A percentile compares a stretch with the other conserved stretches of the same genome.
Conservation (phyloP, 1,140 invertebrate genomes). For the Brachionus manjavacas region DNA sequence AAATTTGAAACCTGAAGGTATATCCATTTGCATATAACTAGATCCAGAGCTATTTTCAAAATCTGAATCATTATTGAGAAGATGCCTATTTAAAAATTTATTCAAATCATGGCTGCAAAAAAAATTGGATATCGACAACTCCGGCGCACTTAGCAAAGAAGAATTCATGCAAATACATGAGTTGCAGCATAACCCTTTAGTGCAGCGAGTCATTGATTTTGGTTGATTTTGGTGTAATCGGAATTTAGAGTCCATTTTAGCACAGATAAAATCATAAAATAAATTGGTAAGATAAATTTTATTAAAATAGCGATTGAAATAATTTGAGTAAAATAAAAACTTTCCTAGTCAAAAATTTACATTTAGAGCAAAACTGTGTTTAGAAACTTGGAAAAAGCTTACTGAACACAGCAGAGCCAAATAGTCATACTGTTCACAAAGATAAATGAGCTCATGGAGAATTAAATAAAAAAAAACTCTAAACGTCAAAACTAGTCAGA, state of each 20-base stretch:
- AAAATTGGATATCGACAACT: constrained; percentile 94
- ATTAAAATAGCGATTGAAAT: neutral
- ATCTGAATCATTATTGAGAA: too few species aligned
- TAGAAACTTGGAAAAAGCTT: neutral
- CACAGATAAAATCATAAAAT: too few species aligned
- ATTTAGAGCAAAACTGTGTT: neutral
- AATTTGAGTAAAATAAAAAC: neutral
- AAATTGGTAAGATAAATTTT: neutral
- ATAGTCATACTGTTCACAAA: neutral
- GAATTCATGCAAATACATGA: constrained; percentile 98
- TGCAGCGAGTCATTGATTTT: constrained; percentile 97
- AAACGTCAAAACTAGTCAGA: neutral
- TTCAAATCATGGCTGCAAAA: too few species aligned
- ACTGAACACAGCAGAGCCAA: neutral
- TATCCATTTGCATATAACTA: too few species aligned
- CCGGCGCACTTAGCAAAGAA: constrained; percentile 89
- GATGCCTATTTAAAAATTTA: too few species aligned
- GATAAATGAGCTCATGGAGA: neutral
- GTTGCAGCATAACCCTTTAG: constrained; percentile 93
- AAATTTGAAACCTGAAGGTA: too few species aligned
- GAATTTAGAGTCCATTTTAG: too few species aligned
- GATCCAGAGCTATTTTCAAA: too few species aligned
- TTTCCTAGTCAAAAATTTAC: neutral
- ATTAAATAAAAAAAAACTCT: neutral
- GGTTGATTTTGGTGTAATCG: too few species aligned